A percentile compares a stretch with the other conserved stretches of the same genome.
These are phyloP conservation scores for Sus scrofa DNA, from an alignment of 2,113 vertebrate genomes.

Conservation along the genomic window T2T-Sscrofa CM000812.6:242563001-242563500, in stretches of 20 bases:
- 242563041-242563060: neutral
- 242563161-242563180: neutral
- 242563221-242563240: neutral
- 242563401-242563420: constrained; percentile 40
- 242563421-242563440: constrained; percentile 45
- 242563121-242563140: neutral
- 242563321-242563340: neutral
- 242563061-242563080: neutral
- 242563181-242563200: neutral
- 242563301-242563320: neutral
- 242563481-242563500: constrained; percentile 52
- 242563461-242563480: constrained; percentile 53
- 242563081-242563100: neutral
- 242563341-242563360: neutral
- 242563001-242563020: neutral
- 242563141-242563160: neutral
- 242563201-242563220: neutral
- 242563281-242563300: neutral
- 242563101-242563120: neutral
- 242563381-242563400: constrained; percentile 41
- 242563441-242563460: constrained; percentile 28
- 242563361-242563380: neutral
- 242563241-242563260: neutral
- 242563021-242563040: neutral
- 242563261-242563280: neutral